phyloP scores from a whole-genome alignment of 2,888 invertebrate genomes.

The Lasioglossum oenotherae region DNA sequence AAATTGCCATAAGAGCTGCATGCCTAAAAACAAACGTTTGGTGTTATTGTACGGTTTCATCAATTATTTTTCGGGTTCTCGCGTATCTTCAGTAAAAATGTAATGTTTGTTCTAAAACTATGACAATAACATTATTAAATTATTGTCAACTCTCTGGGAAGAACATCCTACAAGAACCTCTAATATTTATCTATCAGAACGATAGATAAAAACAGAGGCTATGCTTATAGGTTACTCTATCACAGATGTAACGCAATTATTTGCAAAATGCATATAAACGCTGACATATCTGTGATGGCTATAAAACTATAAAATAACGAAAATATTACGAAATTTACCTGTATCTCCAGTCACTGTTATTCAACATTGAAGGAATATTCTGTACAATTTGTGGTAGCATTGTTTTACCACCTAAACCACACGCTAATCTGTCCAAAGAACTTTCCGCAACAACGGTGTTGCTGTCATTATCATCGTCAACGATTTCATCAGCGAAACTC shows the following conservation, averaged over 20 bases:
- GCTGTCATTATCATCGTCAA: constrained; percentile 97
- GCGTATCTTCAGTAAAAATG: not conserved
- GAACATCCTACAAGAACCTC: constrained; percentile 65
- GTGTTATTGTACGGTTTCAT: not conserved
- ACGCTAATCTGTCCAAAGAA: constrained; percentile 98
- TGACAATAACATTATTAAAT: constrained; percentile 51
- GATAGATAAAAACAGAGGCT: constrained; percentile 64
- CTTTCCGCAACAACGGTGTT: constrained; percentile 98
- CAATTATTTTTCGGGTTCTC: not conserved
- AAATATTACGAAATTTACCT: constrained; percentile 83
- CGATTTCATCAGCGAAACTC: constrained; percentile 93
- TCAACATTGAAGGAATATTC: constrained; percentile 94
- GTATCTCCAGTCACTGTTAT: constrained; percentile 92
- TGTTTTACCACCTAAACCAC: constrained; percentile 97
- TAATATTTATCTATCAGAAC: constrained; percentile 68
- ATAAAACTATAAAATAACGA: not conserved
- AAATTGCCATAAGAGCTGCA: constrained; percentile 99
- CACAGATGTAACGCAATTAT: constrained; percentile 80
- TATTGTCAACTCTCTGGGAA: constrained; percentile 70
- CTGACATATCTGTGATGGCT: constrained; percentile 79
- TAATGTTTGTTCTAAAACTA: constrained; percentile 72
- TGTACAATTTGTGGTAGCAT: constrained; percentile 95
- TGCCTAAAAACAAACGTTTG: constrained; percentile 86
- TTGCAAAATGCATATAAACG: constrained; percentile 67
- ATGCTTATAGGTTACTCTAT: constrained; percentile 72